Conservation (phyloP, 2,113 vertebrate species). For the Nematolebias whitei region DNA sequence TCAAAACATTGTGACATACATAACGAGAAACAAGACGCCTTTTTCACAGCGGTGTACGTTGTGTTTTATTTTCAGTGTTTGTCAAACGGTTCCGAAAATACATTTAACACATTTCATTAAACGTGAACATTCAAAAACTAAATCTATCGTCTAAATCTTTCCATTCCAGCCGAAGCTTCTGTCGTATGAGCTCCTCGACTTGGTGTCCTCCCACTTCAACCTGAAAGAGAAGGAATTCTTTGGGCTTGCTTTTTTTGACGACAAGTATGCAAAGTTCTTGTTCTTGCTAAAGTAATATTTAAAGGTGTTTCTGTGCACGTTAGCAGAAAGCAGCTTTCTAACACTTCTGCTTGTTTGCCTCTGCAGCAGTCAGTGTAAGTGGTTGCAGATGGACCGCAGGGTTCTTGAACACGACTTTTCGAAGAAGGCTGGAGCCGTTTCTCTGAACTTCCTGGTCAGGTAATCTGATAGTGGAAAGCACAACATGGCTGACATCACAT, state of each 20-base stretch:
- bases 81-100: too few relatives aligned
- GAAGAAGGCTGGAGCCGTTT: slow-evolving; percentile 90
- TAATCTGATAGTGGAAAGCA: slow-evolving; percentile 62
- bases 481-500: slow-evolving; percentile 13
- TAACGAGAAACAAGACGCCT: too few relatives aligned
- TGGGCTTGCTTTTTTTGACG: slow-evolving; percentile 94
- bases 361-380: slow-evolving; percentile 93
- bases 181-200: slow-evolving; percentile 96
- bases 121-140: not conserved
- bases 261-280: slow-evolving; percentile 86
- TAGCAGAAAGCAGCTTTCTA: slow-evolving; percentile 1
- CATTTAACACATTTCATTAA: too few relatives aligned
- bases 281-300: not conserved
- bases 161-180: slow-evolving; percentile 92
- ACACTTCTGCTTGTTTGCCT: slow-evolving; percentile 32
- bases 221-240: slow-evolving; percentile 99
- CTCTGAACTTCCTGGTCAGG: slow-evolving; percentile 96
- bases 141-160: slow-evolving; percentile 25
- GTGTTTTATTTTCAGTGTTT: too few relatives aligned
- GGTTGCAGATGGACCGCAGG: slow-evolving; percentile 96
- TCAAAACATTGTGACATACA: too few relatives aligned
- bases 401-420: slow-evolving; percentile 98
- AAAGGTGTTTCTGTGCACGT: slow-evolving; percentile 5
- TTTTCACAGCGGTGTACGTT: too few relatives aligned
- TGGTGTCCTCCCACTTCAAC: slow-evolving; percentile 99